Percentiles rank a stretch among this genome's conserved stretches.
Evolutionary conservation across 2,888 invertebrate genomes (phyloP).

Genomic region (Penaeus monodon): DNA sequence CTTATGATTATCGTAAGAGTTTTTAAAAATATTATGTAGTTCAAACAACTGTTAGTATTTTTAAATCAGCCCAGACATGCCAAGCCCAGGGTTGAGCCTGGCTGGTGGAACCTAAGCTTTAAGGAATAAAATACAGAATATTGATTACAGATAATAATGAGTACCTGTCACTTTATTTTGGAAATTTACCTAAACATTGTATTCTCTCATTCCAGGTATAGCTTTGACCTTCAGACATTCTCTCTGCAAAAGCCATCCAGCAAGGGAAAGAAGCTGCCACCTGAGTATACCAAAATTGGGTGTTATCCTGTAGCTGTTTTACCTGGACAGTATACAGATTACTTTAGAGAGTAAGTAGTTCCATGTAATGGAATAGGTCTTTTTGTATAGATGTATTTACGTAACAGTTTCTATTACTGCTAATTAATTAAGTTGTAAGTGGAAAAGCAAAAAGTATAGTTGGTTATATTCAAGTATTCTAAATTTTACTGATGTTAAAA

Average conservation of each 20-base stretch:
- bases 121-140: no score
- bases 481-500: neutral
- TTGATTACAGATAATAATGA: no score
- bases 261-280: conserved; percentile 68
- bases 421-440: neutral
- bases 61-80: no score
- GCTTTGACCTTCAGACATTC: conserved; percentile 92
- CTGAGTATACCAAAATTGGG: conserved; percentile 69
- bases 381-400: conserved; percentile 33
- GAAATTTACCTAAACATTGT: neutral
- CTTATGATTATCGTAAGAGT: no score
- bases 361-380: conserved; percentile 22
- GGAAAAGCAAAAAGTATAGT: no score
- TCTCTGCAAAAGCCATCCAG: conserved; percentile 82
- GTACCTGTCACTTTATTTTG: no score
- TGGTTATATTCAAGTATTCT: neutral
- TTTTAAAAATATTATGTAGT: no score
- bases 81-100: no score
- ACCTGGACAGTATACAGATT: conserved; percentile 95
- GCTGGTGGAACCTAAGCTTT: no score
- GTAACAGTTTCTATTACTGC: neutral
- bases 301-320: conserved; percentile 93
- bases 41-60: no score
- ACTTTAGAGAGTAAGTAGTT: conserved; percentile 77
- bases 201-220: conserved; percentile 72